These are phyloP conservation scores for Drosophila trichaetosa DNA, from an alignment of 2,888 invertebrate species.

Conservation along the genomic window DNA sequence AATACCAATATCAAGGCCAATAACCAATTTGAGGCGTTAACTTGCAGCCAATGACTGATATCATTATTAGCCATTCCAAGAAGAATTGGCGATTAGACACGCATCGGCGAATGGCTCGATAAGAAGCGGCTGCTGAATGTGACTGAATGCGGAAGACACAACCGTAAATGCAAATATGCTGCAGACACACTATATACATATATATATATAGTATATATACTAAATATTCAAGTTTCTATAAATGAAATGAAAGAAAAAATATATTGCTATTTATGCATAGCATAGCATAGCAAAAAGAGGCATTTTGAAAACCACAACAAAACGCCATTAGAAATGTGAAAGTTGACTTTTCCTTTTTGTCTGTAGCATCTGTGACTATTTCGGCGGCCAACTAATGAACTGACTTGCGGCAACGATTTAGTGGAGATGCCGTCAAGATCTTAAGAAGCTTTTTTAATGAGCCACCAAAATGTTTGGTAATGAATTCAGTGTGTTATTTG, in stretches of 20 bases:
- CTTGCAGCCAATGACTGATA: constrained; percentile 29
- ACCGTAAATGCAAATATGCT: constrained; percentile 32
- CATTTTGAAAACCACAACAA: constrained; percentile 16
- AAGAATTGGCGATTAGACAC: constrained; percentile 48
- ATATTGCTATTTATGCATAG: constrained; percentile 59
- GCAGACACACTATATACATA: constrained; percentile 1
- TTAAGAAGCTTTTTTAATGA: constrained; percentile 40
- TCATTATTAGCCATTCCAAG: constrained; percentile 14
- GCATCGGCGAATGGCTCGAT: constrained; percentile 37
- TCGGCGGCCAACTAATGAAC: constrained; percentile 61
- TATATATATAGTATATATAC: constrained; percentile 9
- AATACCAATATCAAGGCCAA: background rate
- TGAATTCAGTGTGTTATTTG: constrained; percentile 26
- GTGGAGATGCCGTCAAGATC: constrained; percentile 24
- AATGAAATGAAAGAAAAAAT: constrained; percentile 65
- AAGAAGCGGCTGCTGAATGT: constrained; percentile 10
- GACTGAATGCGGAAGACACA: constrained; percentile 67
- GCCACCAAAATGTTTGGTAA: constrained; percentile 21
- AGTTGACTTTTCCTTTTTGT: constrained; percentile 67
- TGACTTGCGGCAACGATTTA: constrained; percentile 51
- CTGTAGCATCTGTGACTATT: constrained; percentile 32
- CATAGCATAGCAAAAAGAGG: constrained; percentile 49
- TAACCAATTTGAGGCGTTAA: background rate
- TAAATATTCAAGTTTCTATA: constrained; percentile 62
- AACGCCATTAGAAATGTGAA: constrained; percentile 70